A percentile compares a stretch with the other conserved stretches of the same genome.
Evolutionary conservation across 2,888 invertebrate species (phyloP).

Genomic region (Exocentrus adspersus): DNA sequence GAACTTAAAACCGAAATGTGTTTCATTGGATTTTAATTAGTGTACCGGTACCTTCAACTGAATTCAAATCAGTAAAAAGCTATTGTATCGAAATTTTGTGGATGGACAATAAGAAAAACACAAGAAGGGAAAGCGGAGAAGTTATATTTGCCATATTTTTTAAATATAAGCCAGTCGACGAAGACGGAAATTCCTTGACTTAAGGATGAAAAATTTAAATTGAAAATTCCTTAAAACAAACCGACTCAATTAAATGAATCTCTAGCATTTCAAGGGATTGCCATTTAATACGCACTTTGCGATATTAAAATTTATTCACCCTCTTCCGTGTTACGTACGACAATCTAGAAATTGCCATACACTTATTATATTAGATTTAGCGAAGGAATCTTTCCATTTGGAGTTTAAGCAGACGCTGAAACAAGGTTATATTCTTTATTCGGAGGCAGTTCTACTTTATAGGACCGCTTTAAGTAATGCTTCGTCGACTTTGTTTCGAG

Average conservation of each 20-base stretch:
- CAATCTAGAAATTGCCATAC: slow-evolving; percentile 18
- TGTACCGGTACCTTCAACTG: no score
- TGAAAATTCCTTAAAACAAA: slow-evolving; percentile 6
- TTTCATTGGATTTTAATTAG: no score
- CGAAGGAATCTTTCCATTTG: slow-evolving; percentile 7
- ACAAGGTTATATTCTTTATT: slow-evolving; percentile 14
- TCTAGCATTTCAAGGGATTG: slow-evolving; percentile 4
- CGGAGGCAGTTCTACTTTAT: neutral
- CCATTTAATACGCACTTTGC: slow-evolving; percentile 24
- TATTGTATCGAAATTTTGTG: no score
- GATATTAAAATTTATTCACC: slow-evolving; percentile 35
- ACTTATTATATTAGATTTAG: slow-evolving; percentile 17
- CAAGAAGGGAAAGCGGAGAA: no score
- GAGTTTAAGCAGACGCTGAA: slow-evolving; percentile 12
- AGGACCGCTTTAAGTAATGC: neutral
- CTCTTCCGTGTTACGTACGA: slow-evolving; percentile 19
- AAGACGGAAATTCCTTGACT: neutral
- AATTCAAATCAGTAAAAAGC: no score
- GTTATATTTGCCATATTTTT: no score
- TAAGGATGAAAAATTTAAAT: neutral
- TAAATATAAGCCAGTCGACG: no score
- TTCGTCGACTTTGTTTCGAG: neutral
- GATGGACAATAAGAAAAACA: no score
- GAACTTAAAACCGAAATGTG: no score
- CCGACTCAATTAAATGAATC: slow-evolving; percentile 3